phyloP scores from a whole-genome alignment of 2,888 invertebrate genomes.

The Nematopogon swammerdamellus region DNA sequence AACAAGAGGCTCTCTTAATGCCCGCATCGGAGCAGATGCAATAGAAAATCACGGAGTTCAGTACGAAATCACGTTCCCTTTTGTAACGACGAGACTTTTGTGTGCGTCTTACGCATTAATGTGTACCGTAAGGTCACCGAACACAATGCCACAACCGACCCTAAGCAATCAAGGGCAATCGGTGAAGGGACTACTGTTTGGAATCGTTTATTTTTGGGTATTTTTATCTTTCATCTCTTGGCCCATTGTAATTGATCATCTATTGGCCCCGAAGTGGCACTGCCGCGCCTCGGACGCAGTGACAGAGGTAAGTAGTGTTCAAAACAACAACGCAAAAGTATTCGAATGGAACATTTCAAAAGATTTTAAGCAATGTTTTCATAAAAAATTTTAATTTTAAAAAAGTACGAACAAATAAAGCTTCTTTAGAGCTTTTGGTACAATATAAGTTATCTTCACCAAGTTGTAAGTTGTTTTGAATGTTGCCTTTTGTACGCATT shows the following conservation, averaged over 20 bases:
- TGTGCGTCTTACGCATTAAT: neutral
- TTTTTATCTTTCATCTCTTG: neutral
- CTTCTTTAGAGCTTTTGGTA: too few species aligned
- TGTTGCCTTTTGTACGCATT: too few species aligned
- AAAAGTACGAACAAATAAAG: too few species aligned
- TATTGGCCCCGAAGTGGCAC: neutral
- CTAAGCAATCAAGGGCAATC: neutral
- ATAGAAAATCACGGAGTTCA: neutral
- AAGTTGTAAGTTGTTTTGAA: too few species aligned
- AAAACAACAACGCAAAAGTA: too few species aligned
- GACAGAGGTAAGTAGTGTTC: too few species aligned
- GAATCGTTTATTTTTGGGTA: neutral
- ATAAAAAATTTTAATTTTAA: too few species aligned
- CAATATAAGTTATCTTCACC: too few species aligned
- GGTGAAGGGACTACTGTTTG: neutral
- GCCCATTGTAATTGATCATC: neutral
- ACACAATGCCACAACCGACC: neutral
- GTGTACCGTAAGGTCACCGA: neutral
- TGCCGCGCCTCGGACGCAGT: too few species aligned
- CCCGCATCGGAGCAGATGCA: neutral
- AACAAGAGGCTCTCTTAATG: neutral
- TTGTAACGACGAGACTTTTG: neutral
- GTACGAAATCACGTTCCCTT: neutral
- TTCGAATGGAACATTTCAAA: too few species aligned
- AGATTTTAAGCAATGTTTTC: too few species aligned